A percentile compares a stretch with the other conserved stretches of the same genome.
Evolutionary conservation across 2,888 invertebrate genomes (phyloP).

Genomic region (Diarsia dahlii): DNA sequence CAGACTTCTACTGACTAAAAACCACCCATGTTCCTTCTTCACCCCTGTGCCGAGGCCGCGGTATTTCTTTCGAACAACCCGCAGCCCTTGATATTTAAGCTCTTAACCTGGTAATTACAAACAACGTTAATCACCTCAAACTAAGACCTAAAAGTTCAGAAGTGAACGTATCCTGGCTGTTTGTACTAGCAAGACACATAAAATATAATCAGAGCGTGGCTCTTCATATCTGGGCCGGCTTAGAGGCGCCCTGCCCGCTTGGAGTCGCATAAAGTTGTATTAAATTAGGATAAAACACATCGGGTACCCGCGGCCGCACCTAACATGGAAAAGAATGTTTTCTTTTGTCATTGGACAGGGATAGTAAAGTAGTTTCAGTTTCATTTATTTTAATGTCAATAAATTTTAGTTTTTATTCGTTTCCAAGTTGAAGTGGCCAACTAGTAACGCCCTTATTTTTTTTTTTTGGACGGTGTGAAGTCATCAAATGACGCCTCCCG

Average conservation of each 20-base stretch:
- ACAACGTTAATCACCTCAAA: conserved; percentile 15
- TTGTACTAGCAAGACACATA: conserved; percentile 38
- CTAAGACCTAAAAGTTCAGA: background rate
- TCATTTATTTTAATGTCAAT: background rate
- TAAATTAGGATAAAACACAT: conserved; percentile 70
- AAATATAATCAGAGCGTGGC: conserved; percentile 50
- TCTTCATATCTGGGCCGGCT: conserved; percentile 42
- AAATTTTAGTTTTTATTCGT: too few species aligned
- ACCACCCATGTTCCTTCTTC: too few species aligned
- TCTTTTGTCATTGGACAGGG: conserved; percentile 11
- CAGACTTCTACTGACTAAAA: too few species aligned
- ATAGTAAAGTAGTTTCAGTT: conserved; percentile 11
- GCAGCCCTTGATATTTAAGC: too few species aligned
- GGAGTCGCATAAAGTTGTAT: conserved; percentile 64
- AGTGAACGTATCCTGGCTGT: background rate
- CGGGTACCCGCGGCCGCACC: conserved; percentile 15
- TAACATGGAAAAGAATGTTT: conserved; percentile 39
- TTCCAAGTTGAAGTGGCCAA: too few species aligned
- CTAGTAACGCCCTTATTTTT: too few species aligned
- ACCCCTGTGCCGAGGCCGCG: too few species aligned
- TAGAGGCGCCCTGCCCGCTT: conserved; percentile 22
- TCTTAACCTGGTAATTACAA: conserved; percentile 1
- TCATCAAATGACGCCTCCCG: too few species aligned
- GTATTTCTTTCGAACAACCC: too few species aligned
- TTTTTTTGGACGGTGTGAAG: too few species aligned